Base-by-base conservation (phyloP, 2,888 invertebrate species). In the Leuctra nigra region DNA sequence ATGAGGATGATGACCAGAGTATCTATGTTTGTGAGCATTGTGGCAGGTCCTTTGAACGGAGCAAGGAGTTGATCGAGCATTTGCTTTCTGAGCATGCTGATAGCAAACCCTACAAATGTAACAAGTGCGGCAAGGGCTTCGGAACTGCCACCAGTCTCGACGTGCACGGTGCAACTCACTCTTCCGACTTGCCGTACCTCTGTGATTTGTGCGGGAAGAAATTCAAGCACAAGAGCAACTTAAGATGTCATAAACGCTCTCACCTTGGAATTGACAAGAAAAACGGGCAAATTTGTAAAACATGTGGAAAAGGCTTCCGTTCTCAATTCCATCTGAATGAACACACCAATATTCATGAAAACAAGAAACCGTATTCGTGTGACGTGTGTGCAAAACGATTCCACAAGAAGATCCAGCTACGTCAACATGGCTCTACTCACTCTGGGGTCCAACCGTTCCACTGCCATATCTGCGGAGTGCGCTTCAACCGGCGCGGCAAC, bases 301-400 rank as follows among this genome's bases (percentile, higher is more conserved):
- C 73, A 41, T 77, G 77, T 63, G 68, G 70, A 18, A 71, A 72
- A 59, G 71, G 72, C 38, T 77, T 74, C 60, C 70, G 75, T 38
- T 70, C 70, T 25, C 66, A 73, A 58, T 74, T 72, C 63, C 74
- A 75, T 61, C 68, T 77, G 22, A 70, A 72, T 36, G 74, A 73
- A 50, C 77, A 77, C 61, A 69, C 72, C 68, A 71, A 73, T 55
- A 68, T 71, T 9, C 77, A 77, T 61, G 69, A 68, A 44, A 69
- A 64, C 2, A 65, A 65, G 35, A 66, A 64, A 46, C 70, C 71
- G 1, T 72, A 70, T 57, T 59, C 65, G 1, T 76, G 76, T 57
- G 69, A 71, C 3, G 66, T 70, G 35, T 76, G 76, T 61, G 68
- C 66, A 2, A 75, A 75, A 63, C 66, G 68, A 7, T 74, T 74